phyloP scores from a whole-genome alignment of 1,140 invertebrate genomes.

The Magallana angulata region DNA sequence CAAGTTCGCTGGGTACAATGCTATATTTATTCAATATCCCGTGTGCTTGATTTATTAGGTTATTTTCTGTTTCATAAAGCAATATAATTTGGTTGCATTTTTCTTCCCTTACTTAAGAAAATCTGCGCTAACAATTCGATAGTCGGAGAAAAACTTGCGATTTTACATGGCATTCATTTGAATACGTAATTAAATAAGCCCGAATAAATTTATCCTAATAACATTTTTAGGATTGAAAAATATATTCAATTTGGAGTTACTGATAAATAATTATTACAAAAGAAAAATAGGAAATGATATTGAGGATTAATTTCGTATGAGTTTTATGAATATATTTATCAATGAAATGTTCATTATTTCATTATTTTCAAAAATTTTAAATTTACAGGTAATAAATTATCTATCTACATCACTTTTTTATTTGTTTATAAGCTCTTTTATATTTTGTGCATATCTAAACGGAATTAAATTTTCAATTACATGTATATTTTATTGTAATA shows the following conservation, averaged over 20 bases:
- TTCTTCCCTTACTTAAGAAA: conserved; percentile 24
- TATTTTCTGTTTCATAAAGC: conserved; percentile 36
- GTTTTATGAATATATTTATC: too few species aligned
- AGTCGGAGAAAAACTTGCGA: background rate
- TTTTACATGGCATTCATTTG: conserved; percentile 22
- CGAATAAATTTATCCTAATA: conserved; percentile 30
- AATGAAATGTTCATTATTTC: too few species aligned
- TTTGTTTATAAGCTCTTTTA: too few species aligned
- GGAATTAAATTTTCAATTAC: too few species aligned
- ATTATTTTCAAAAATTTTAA: too few species aligned
- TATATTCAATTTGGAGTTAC: background rate
- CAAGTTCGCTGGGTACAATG: conserved; percentile 24
- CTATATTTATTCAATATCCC: conserved; percentile 32
- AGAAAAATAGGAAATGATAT: too few species aligned
- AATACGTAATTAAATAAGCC: conserved; percentile 26
- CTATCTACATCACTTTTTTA: too few species aligned
- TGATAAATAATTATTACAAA: too few species aligned
- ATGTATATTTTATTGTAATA: too few species aligned
- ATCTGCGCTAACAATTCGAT: background rate
- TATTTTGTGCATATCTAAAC: too few species aligned
- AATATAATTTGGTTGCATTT: conserved; percentile 36
- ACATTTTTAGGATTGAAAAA: conserved; percentile 18
- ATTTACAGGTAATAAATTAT: too few species aligned
- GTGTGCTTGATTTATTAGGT: conserved; percentile 27
- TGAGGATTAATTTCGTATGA: background rate